A percentile compares a stretch with the other conserved stretches of the same genome.
Evolutionary conservation across 2,113 vertebrate species (phyloP).

Genomic region (Arizona elegans): DNA sequence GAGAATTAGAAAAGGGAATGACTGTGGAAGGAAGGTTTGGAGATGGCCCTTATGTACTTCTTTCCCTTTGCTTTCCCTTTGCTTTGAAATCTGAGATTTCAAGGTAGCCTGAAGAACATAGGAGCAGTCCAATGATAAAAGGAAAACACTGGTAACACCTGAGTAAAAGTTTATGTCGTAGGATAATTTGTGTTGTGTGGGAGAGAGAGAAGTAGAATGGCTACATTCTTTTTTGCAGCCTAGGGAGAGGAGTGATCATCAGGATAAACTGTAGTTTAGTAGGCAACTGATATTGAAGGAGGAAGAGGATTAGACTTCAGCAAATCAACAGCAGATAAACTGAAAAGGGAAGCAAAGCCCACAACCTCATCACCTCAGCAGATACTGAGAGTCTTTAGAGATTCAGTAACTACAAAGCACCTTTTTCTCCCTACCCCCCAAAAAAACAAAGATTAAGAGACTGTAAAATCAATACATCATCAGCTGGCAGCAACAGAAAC

Average conservation of each 20-base stretch:
- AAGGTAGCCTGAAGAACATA: background rate
- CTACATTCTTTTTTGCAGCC: background rate
- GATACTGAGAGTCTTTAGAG: background rate
- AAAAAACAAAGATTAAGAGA: background rate
- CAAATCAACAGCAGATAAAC: background rate
- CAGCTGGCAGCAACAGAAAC: background rate
- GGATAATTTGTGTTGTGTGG: background rate
- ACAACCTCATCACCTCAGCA: background rate
- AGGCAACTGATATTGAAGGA: background rate
- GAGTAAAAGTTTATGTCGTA: background rate
- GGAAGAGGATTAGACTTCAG: background rate
- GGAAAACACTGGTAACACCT: background rate
- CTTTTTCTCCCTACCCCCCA: background rate
- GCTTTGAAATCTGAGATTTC: too few relatives aligned
- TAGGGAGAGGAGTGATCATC: background rate
- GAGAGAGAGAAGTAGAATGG: background rate
- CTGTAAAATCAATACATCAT: background rate
- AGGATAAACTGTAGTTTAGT: background rate
- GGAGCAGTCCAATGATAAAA: background rate
- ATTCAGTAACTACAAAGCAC: background rate
- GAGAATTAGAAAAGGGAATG: background rate
- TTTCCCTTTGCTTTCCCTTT: background rate
- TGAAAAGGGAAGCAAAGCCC: background rate
- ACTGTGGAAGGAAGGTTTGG: background rate
- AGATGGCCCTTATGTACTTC: background rate